Evolutionary conservation across 2,113 vertebrate genomes (phyloP).

Genomic region (Athene noctua): DNA sequence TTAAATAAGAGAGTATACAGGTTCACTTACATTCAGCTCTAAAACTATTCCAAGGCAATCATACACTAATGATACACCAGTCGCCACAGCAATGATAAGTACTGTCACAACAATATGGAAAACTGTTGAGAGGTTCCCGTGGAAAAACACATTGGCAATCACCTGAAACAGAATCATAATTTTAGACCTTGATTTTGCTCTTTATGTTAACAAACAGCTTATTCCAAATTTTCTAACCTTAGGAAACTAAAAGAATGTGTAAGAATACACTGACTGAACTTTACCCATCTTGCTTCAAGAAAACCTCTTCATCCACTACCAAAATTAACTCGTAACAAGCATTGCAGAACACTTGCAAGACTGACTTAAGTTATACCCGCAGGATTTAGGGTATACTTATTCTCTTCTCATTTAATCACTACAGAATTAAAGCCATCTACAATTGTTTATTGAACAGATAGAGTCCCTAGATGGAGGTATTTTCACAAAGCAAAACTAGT

Average conservation of each 20-base stretch:
- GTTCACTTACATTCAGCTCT: slow-evolving; percentile 89
- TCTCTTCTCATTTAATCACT: neutral
- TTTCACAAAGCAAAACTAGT: neutral
- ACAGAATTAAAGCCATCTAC: neutral
- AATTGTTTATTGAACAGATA: neutral
- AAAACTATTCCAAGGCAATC: slow-evolving; percentile 93
- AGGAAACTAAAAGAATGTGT: neutral
- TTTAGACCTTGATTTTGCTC: neutral
- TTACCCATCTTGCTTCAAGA: neutral
- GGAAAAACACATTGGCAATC: slow-evolving; percentile 84
- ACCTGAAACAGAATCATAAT: slow-evolving; percentile 80
- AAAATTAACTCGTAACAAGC: neutral
- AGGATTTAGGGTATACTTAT: neutral
- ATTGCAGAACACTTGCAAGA: neutral
- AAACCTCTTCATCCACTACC: neutral
- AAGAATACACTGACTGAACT: neutral
- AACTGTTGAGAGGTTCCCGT: slow-evolving; percentile 75
- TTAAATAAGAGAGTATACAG: neutral
- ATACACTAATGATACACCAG: slow-evolving; percentile 78
- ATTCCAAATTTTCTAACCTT: neutral
- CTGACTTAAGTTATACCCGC: neutral
- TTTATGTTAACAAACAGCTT: neutral
- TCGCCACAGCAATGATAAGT: slow-evolving; percentile 77
- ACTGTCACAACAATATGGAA: slow-evolving; percentile 82
- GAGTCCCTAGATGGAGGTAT: neutral